Evolutionary conservation across 2,113 vertebrate species (phyloP).

Genomic region (Pelmatolapia mariae): DNA sequence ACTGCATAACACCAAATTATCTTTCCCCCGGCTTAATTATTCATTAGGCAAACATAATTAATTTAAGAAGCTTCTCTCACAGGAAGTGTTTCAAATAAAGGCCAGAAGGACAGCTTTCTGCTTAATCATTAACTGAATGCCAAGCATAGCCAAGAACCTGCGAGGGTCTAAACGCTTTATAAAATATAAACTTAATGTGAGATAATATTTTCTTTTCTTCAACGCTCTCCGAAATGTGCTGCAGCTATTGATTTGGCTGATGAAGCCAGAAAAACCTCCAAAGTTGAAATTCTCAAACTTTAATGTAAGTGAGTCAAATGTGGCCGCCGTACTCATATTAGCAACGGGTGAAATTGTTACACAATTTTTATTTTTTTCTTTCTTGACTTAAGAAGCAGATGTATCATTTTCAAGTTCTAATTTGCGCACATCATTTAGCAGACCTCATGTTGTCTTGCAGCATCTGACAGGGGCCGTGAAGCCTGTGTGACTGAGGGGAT

Average conservation of each 20-base stretch:
- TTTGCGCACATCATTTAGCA: slow-evolving; percentile 9
- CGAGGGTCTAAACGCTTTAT: slow-evolving; percentile 1
- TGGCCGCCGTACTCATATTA: background rate
- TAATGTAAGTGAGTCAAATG: background rate
- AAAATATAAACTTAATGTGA: background rate
- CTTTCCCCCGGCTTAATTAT: slow-evolving; percentile 71
- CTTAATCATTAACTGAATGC: slow-evolving; percentile 51
- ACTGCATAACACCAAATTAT: slow-evolving; percentile 64
- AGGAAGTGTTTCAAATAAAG: slow-evolving; percentile 68
- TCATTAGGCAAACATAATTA: slow-evolving; percentile 74
- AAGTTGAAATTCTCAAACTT: background rate
- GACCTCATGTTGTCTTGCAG: background rate
- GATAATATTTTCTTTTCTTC: background rate
- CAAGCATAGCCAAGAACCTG: slow-evolving; percentile 25
- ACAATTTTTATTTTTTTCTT: background rate
- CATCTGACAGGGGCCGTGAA: background rate
- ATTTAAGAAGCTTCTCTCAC: slow-evolving; percentile 65
- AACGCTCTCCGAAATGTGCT: background rate
- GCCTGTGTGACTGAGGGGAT: background rate
- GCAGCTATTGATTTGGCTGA: background rate
- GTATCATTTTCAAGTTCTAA: background rate
- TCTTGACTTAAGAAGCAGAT: background rate
- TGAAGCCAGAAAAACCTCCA: background rate
- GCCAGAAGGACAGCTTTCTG: slow-evolving; percentile 61
- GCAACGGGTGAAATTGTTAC: background rate